Percentiles rank a stretch among this genome's conserved stretches.
Evolutionary conservation across 2,888 invertebrate genomes (phyloP).

Genomic region (Miltochrista miniata): DNA sequence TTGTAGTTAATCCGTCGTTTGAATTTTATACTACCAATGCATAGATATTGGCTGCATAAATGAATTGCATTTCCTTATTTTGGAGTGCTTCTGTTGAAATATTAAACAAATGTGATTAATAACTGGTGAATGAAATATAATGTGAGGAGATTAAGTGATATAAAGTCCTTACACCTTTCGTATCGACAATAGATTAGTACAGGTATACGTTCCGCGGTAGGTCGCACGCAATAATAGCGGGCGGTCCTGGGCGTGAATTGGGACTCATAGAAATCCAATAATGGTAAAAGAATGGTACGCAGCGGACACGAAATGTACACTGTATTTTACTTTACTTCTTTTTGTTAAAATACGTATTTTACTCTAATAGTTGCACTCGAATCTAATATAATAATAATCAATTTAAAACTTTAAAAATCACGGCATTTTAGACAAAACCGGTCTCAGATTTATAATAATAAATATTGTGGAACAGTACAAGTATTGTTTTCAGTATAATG

Average conservation of each 20-base stretch:
- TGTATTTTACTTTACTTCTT: slow-evolving; percentile 4
- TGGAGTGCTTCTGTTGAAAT: not conserved
- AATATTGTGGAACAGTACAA: too few relatives aligned
- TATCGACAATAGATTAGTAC: slow-evolving; percentile 11
- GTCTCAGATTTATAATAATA: too few relatives aligned
- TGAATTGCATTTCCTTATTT: slow-evolving; percentile 18
- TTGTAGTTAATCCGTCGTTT: slow-evolving; percentile 49
- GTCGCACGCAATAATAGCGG: slow-evolving; percentile 44
- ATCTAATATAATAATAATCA: too few relatives aligned
- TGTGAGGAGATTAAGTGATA: not conserved
- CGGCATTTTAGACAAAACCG: too few relatives aligned
- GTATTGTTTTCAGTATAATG: too few relatives aligned
- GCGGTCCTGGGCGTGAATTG: slow-evolving; percentile 44
- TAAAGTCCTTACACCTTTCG: slow-evolving; percentile 10
- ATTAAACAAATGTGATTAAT: not conserved
- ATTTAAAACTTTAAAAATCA: too few relatives aligned
- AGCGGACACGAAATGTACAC: slow-evolving; percentile 26
- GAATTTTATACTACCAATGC: slow-evolving; percentile 31
- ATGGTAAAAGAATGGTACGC: slow-evolving; percentile 49
- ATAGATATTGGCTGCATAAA: slow-evolving; percentile 30
- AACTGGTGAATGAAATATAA: slow-evolving; percentile 1
- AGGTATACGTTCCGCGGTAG: slow-evolving; percentile 11
- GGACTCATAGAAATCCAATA: slow-evolving; percentile 57
- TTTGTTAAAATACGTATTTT: too few relatives aligned
- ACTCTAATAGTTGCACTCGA: too few relatives aligned